phyloP scores from a whole-genome alignment of 1,140 invertebrate genomes.

The Patella vulgata region DNA sequence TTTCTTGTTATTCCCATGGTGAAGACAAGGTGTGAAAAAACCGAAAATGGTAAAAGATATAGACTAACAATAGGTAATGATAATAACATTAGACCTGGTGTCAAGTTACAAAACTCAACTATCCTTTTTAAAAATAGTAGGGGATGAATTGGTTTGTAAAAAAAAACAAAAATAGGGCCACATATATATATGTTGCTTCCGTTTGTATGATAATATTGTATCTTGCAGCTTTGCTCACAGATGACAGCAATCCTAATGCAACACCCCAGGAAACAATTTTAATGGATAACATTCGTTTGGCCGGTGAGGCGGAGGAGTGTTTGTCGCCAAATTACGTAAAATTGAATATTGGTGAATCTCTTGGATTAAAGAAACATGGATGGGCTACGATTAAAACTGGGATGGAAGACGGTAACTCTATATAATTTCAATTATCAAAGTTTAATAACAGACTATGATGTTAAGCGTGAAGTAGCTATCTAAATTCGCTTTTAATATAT shows the following conservation, averaged over 20 bases:
- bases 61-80: slow-evolving; percentile 20
- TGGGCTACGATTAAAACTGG: slow-evolving; percentile 48
- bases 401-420: slow-evolving; percentile 39
- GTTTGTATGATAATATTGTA: too few species aligned
- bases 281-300: slow-evolving; percentile 23
- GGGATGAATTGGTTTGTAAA: too few species aligned
- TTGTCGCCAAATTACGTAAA: slow-evolving; percentile 31
- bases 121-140: too few species aligned
- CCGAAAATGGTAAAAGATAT: slow-evolving; percentile 4
- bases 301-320: slow-evolving; percentile 31
- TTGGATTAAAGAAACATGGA: slow-evolving; percentile 38
- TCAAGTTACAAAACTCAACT: too few species aligned
- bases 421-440: too few species aligned
- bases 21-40: background rate
- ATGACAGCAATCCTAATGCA: slow-evolving; percentile 23
- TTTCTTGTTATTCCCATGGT: too few species aligned
- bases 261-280: slow-evolving; percentile 18
- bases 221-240: slow-evolving; percentile 10
- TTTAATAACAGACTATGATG: too few species aligned
- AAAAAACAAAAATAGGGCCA: too few species aligned
- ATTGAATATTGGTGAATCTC: slow-evolving; percentile 33
- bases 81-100: too few species aligned
- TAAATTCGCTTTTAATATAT: too few species aligned
- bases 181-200: too few species aligned
- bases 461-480: too few species aligned